phyloP scores from a whole-genome alignment of 2,888 invertebrate species.

The Oegoconia quadripuncta region DNA sequence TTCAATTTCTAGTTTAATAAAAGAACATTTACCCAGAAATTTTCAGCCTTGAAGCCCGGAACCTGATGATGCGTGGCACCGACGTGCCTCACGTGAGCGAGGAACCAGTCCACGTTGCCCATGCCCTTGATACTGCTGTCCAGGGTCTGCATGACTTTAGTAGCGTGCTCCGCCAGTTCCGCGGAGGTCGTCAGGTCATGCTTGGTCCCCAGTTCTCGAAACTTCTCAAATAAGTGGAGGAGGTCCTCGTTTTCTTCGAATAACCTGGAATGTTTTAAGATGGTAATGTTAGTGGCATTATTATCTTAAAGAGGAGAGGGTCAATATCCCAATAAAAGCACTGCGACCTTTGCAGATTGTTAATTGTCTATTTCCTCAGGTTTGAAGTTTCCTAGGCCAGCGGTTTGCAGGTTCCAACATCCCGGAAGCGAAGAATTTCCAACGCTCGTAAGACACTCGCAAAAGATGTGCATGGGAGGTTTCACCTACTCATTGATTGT shows the following conservation, averaged over 20 bases:
- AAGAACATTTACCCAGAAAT: constrained; percentile 87
- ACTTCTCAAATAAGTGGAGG: constrained; percentile 86
- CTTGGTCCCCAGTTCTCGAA: constrained; percentile 85
- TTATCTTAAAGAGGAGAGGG: no score
- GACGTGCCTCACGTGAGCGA: constrained; percentile 87
- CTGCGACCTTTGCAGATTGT: neutral
- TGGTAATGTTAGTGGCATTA: neutral
- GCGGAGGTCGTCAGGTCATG: constrained; percentile 88
- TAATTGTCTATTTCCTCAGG: no score
- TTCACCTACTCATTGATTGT: no score
- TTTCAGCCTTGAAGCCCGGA: constrained; percentile 89
- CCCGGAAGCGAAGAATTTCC: no score
- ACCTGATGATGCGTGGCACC: constrained; percentile 90
- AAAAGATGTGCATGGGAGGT: no score
- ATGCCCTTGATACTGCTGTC: constrained; percentile 92
- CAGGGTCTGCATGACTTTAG: constrained; percentile 85
- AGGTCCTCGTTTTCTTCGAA: constrained; percentile 92
- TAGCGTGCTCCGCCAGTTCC: constrained; percentile 92
- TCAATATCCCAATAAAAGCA: no score
- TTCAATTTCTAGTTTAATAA: no score
- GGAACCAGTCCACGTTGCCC: constrained; percentile 89
- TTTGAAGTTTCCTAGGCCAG: no score
- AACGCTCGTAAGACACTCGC: no score
- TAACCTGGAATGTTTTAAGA: constrained; percentile 82
- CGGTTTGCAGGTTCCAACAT: no score